phyloP scores from a whole-genome alignment of 2,797 vertebrate genomes.

The Rhyacichthys aspro region DNA sequence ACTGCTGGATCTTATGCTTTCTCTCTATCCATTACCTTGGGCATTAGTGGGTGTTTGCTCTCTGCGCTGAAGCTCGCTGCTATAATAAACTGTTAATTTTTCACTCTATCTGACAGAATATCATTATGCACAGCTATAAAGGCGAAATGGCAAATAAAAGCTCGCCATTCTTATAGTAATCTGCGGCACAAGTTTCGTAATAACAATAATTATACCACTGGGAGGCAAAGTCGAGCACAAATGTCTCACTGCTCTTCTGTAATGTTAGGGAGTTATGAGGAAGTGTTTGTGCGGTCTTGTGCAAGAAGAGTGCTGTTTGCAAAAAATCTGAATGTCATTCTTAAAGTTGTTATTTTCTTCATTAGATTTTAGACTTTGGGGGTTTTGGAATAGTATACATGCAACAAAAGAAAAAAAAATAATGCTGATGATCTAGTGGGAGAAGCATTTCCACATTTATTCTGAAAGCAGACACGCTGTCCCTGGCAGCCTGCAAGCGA shows the following conservation, averaged over 20 bases:
- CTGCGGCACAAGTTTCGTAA: conserved; percentile 61
- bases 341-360: background rate
- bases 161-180: conserved; percentile 60
- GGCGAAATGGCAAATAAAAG: conserved; percentile 66
- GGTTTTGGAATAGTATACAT: background rate
- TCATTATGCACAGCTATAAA: conserved; percentile 72
- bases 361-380: conserved; percentile 1
- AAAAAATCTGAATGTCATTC: too few species aligned
- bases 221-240: conserved; percentile 56
- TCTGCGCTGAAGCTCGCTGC: conserved; percentile 62
- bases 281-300: conserved; percentile 26
- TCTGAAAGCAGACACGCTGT: conserved; percentile 27
- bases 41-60: conserved; percentile 71
- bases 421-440: conserved; percentile 7
- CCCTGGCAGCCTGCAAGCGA: conserved; percentile 43
- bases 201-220: conserved; percentile 69
- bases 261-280: conserved; percentile 29
- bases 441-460: conserved; percentile 40
- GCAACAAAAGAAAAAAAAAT: background rate
- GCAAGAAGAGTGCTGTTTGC: background rate
- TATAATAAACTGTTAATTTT: conserved; percentile 73
- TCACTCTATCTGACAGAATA: conserved; percentile 72
- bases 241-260: conserved; percentile 42
- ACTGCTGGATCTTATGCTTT: conserved; percentile 59
- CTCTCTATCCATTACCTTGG: conserved; percentile 69